Percentiles rank a stretch among this genome's conserved stretches.
These are phyloP conservation scores for Heliconius sara DNA, from an alignment of 2,888 invertebrate genomes.

Conservation along the genomic window DNA sequence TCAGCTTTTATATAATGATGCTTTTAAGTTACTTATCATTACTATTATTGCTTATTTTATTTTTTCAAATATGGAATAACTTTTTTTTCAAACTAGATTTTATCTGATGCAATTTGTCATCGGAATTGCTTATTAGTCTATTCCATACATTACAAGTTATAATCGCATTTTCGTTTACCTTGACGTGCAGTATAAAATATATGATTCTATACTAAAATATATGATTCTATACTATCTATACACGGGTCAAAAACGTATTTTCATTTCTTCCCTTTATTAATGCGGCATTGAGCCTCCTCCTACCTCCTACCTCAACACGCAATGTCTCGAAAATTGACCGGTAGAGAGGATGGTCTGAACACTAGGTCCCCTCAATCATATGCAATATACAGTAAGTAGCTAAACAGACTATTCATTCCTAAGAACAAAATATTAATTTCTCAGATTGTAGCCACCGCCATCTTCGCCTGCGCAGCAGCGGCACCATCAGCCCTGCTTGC, in stretches of 20 bases:
- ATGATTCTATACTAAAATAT: no score
- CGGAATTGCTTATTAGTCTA: slow-evolving; percentile 23
- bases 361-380: background rate
- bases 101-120: background rate
- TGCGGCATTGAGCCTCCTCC: no score
- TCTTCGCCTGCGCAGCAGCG: slow-evolving; percentile 76
- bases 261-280: no score
- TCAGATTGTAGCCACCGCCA: slow-evolving; percentile 84
- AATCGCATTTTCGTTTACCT: background rate
- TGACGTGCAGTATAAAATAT: background rate
- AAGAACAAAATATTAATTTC: slow-evolving; percentile 50
- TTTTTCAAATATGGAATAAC: no score
- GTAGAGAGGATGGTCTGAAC: background rate
- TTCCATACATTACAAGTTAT: slow-evolving; percentile 45
- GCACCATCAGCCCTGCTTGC: slow-evolving; percentile 70
- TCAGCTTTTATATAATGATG: no score
- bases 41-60: no score
- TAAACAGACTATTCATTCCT: background rate
- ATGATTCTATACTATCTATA: no score
- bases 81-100: background rate
- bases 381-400: background rate
- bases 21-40: no score
- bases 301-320: no score
- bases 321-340: no score
- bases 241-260: no score